Conservation (phyloP, 2,888 invertebrate genomes). For the Agonopterix heracliana region DNA sequence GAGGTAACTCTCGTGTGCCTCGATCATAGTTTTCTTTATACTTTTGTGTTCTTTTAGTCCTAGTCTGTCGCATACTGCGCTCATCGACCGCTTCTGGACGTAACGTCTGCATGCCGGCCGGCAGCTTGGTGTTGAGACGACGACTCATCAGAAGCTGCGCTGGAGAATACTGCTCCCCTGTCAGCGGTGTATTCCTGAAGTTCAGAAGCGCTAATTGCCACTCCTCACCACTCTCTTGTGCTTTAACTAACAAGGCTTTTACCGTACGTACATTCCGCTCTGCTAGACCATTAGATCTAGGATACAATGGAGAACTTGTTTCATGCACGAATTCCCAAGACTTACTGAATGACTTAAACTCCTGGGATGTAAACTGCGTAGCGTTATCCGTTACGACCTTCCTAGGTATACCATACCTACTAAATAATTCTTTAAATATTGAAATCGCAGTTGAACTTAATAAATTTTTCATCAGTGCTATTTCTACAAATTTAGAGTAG, state of each 20-base stretch:
- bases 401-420: conserved; percentile 4
- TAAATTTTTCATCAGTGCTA: conserved; percentile 1
- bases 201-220: conserved; percentile 8
- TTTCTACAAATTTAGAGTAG: conserved; percentile 6
- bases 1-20: not conserved
- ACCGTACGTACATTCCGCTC: conserved; percentile 6
- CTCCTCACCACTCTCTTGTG: conserved; percentile 2
- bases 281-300: conserved; percentile 5
- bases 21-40: conserved; percentile 1
- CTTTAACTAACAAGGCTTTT: conserved; percentile 4
- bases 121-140: not conserved
- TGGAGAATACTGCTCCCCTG: conserved; percentile 5
- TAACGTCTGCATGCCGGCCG: not conserved
- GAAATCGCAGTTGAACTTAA: conserved; percentile 1
- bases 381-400: conserved; percentile 7
- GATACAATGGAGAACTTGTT: conserved; percentile 7
- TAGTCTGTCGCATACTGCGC: not conserved
- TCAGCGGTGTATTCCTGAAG: conserved; percentile 1
- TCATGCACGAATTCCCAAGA: conserved; percentile 8
- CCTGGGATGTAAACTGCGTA: conserved; percentile 1
- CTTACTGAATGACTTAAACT: conserved; percentile 4
- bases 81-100: not conserved
- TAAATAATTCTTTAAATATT: conserved; percentile 5
- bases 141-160: conserved; percentile 6
- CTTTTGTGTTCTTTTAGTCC: not conserved